phyloP scores from a whole-genome alignment of 2,888 invertebrate species.

The Sylvicola cinctus region DNA sequence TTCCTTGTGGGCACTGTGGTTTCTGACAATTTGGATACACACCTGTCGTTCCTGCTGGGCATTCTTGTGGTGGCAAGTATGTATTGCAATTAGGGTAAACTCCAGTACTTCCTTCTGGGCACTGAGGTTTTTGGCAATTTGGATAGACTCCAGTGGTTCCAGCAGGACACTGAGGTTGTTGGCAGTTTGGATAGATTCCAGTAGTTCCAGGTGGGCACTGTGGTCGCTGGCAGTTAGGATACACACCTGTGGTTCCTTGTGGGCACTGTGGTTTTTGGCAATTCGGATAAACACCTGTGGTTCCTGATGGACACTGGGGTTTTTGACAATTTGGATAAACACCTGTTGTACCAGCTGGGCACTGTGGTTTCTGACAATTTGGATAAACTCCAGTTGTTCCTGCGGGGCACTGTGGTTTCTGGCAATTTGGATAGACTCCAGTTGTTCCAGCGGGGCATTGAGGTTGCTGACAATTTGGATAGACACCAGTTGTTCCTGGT shows the following conservation, averaged over 20 bases:
- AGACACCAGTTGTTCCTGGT: constrained; percentile 2
- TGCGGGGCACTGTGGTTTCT: too few relatives aligned
- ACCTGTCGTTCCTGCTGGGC: constrained; percentile 1
- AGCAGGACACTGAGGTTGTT: background rate
- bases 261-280: too few relatives aligned
- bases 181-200: too few relatives aligned
- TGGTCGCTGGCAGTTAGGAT: too few relatives aligned
- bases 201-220: too few relatives aligned
- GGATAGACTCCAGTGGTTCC: background rate
- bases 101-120: constrained; percentile 1
- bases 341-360: constrained; percentile 2
- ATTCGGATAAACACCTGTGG: too few relatives aligned
- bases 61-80: background rate
- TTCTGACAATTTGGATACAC: background rate
- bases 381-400: constrained; percentile 2
- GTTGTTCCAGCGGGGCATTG: background rate
- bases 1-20: background rate
- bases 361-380: constrained; percentile 3
- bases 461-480: constrained; percentile 1
- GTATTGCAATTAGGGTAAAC: constrained; percentile 1
- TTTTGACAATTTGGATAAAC: constrained; percentile 1
- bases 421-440: too few relatives aligned
- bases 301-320: constrained; percentile 2
- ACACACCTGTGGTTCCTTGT: too few relatives aligned
- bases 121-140: background rate